Conservation (phyloP, 1,140 invertebrate species). For the Drosophila pallidifrons region DNA sequence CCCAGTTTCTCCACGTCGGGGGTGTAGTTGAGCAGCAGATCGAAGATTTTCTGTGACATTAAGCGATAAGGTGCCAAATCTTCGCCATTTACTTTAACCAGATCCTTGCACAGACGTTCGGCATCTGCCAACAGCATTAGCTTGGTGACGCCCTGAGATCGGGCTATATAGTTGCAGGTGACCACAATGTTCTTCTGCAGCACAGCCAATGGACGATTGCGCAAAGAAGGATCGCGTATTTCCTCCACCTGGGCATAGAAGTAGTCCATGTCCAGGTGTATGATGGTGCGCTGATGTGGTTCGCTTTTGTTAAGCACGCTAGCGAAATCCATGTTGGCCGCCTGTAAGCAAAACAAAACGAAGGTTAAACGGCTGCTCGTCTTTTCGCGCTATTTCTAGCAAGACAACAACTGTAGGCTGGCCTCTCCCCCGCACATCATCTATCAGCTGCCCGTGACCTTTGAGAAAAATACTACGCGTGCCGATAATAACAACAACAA, state of each 20-base stretch:
- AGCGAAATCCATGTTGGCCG: constrained; percentile 72
- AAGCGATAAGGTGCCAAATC: constrained; percentile 91
- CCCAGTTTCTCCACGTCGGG: constrained; percentile 90
- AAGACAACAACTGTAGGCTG: constrained; percentile 12
- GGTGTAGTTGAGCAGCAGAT: constrained; percentile 89
- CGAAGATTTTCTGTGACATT: constrained; percentile 89
- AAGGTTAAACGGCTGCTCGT: constrained; percentile 4
- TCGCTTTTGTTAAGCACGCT: constrained; percentile 75
- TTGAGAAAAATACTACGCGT: constrained; percentile 29
- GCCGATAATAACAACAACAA: constrained; percentile 20
- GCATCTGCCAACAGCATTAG: constrained; percentile 91
- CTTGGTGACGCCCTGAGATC: constrained; percentile 90
- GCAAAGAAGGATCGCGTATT: constrained; percentile 88
- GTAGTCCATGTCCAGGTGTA: constrained; percentile 92
- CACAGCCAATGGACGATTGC: constrained; percentile 89
- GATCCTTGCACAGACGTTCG: constrained; percentile 88
- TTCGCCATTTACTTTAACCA: constrained; percentile 90
- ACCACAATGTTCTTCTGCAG: constrained; percentile 93
- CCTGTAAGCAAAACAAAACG: constrained; percentile 42
- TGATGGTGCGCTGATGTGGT: constrained; percentile 86
- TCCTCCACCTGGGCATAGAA: constrained; percentile 95
- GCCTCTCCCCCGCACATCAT: background rate
- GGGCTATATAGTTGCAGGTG: constrained; percentile 92
- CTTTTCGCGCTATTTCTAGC: constrained; percentile 26
- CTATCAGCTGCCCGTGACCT: constrained; percentile 45